A percentile compares a stretch with the other conserved stretches of the same genome.
phyloP scores from a whole-genome alignment of 2,888 invertebrate species.

The Augiades crinisus region DNA sequence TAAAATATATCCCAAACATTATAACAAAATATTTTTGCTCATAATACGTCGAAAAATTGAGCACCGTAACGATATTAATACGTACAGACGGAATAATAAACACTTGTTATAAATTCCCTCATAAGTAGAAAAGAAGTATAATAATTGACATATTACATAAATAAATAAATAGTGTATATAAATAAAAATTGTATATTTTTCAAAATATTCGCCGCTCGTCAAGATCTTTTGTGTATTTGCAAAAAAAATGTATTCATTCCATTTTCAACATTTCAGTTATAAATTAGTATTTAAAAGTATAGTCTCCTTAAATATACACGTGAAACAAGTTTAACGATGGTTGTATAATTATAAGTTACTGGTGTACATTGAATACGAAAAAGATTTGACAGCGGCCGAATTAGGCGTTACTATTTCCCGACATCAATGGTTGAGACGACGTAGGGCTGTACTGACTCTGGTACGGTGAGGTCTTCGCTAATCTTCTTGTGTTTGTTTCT shows the following conservation, averaged over 20 bases:
- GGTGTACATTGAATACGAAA: background rate
- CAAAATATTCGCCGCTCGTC: constrained; percentile 14
- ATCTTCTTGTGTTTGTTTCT: constrained; percentile 64
- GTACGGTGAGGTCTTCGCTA: constrained; percentile 60
- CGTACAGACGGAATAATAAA: no score
- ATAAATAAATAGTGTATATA: no score
- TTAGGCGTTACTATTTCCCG: constrained; percentile 38
- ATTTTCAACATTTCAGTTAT: no score
- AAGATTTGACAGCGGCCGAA: constrained; percentile 7
- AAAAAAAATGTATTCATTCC: no score
- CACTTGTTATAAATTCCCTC: background rate
- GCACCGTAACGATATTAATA: constrained; percentile 2
- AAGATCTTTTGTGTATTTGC: constrained; percentile 12
- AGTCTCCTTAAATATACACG: no score
- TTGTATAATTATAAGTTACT: no score
- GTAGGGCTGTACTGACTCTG: constrained; percentile 52
- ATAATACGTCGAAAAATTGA: constrained; percentile 2
- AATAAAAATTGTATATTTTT: background rate
- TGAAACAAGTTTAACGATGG: no score
- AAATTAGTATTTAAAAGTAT: no score
- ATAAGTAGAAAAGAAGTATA: background rate
- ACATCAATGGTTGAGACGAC: constrained; percentile 67
- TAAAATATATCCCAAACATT: constrained; percentile 12
- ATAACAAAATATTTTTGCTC: constrained; percentile 5
- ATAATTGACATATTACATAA: background rate